Evolutionary conservation across 2,113 vertebrate genomes (phyloP), one percentile per base, ranked within the genome.

Genomic region (Pollachius pollachius): DNA sequence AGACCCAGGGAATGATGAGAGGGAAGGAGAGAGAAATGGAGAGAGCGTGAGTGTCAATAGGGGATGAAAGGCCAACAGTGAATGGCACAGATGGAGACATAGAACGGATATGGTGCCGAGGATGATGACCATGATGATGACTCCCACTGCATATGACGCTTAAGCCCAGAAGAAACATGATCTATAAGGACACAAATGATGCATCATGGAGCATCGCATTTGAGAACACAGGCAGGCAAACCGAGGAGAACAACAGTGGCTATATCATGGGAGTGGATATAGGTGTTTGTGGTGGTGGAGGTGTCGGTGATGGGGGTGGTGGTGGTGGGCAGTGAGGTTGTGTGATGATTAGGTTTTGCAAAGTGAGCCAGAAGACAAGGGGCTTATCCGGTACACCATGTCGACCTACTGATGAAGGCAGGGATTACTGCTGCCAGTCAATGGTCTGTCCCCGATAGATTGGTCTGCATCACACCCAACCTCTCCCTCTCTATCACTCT

Each of bases 381-480:
- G 62, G 60, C 56, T 81, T 83, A 80, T 84, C 66, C 34, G 63
- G 62, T 69, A 74, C 78, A 63, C 62, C n/a, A 15, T 68, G 78
- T 81, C 77, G 70, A 9, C 48, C 69, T 34, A 62, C 73, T 75
- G 70, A 72, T 84, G 75, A 81, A 70, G 67, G 72, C 71, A 71
- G 30, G 17, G 79, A 86, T 85, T 80, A 78, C 60, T 67, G 64
- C 69, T 80, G 76, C 81, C 73, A 73, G 68, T 27, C 62, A 17
- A 30, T 54, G 52, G 12, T 5, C 52, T 34, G 30, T 16, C 52
- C 52, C 52, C 12, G 13, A 54, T 54, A 54, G 52, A 34, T 34
- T 2, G 30, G 18, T 60, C 58, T 18, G 18, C 58, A 56, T 56
- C 54, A 56, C 13, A 56, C 54, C 13, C 54, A 15, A 4, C 6